phyloP scores from a whole-genome alignment of 1,140 invertebrate genomes.

The Pseudachorutes palmiensis region DNA sequence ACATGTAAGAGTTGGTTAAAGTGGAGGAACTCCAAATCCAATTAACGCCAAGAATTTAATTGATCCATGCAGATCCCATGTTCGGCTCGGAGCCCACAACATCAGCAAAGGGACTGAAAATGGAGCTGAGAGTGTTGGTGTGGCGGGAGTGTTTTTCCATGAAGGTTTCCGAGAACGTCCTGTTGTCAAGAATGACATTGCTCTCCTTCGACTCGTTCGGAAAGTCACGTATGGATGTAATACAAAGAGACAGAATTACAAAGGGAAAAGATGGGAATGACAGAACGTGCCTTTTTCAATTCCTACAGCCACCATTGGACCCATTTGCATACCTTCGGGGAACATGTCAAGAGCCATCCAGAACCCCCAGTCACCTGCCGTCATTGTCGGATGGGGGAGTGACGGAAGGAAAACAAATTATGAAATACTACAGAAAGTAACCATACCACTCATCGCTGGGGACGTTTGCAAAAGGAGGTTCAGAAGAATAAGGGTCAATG shows the following conservation, averaged over 20 bases:
- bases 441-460: constrained; percentile 8
- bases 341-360: not conserved
- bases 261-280: no score
- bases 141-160: constrained; percentile 4
- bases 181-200: constrained; percentile 21
- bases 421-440: constrained; percentile 13
- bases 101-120: constrained; percentile 9
- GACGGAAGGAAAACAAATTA: not conserved
- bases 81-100: constrained; percentile 12
- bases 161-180: constrained; percentile 9
- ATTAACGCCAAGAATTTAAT: no score
- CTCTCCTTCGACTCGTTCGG: constrained; percentile 1
- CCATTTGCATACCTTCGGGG: constrained; percentile 9
- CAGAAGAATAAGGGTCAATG: constrained; percentile 5
- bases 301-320: constrained; percentile 2
- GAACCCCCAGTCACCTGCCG: not conserved
- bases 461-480: constrained; percentile 9
- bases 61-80: constrained; percentile 15
- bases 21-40: no score
- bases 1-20: constrained; percentile 6
- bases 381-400: constrained; percentile 13
- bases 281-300: not conserved
- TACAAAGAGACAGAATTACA: no score
- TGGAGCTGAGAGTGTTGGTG: constrained; percentile 13
- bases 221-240: constrained; percentile 12